Evolutionary conservation across 2,888 invertebrate genomes (phyloP), one percentile per base, ranked within the genome.

Genomic region (Mythimna vitellina): DNA sequence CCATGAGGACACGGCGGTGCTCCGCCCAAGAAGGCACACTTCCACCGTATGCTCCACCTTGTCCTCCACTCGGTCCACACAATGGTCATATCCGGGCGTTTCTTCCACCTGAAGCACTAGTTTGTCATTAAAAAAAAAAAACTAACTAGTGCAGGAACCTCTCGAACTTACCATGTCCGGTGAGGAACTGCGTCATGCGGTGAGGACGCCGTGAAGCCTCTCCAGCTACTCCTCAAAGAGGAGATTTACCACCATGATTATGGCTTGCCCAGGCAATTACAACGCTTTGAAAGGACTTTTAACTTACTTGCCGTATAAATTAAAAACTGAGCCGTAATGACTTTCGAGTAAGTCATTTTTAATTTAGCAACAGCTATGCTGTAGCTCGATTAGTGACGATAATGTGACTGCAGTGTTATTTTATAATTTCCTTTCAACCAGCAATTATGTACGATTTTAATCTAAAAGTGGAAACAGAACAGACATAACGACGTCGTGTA

Each of bases 391-490:
- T 54, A 25, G 72, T 42, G n/a, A 38, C 20, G 10, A 29, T 60
- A 9, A n/a, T 53, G 22, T 54, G 12, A 12, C 51, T 29, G 51
- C 51, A 63, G 17, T 42, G 29, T 66, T 42, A 63, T 60, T 66
- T 69, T 72, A 49, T 80, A 22, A 80, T 73, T 66, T 69, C 51
- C 76, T 73, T 72, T 65, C 60, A 65, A 65, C 42, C 58, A 57
- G 32, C 65, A 76, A 76, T 70, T 66, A 82, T 32, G 32, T 51
- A 61, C 22, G 66, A 71, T 66, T 61, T 61, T 57, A 64, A 81
- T 78, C 70, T 78, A 17, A 53, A 81, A 78, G 29, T 70, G 38
- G 53, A 60, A 68, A 71, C 58, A 68, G 56, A 65, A 62, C 25
- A 60, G 61, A 74, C 68, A 66, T 65, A 66, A 66, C 61, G n/a